Percentiles rank a stretch among this genome's conserved stretches.
Conservation (phyloP, 2,888 invertebrate genomes). For the Achlya flavicornis region DNA sequence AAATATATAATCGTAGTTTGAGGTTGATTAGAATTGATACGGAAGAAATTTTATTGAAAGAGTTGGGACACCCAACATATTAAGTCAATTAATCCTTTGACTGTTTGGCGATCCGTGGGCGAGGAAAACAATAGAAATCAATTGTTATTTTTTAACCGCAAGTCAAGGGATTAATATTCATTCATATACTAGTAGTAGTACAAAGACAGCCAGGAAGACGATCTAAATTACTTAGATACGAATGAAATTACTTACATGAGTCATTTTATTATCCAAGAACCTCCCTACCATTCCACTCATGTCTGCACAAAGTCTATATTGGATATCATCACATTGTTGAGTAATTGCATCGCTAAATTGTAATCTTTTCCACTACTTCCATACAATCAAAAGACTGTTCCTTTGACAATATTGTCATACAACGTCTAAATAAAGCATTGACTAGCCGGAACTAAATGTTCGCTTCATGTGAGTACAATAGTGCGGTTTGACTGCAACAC, state of each 20-base stretch:
- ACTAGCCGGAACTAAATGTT: conserved; percentile 69
- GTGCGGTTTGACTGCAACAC: conserved; percentile 69
- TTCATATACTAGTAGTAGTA: no score
- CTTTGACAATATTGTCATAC: conserved; percentile 2
- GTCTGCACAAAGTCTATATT: not conserved
- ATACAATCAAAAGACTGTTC: conserved; percentile 6
- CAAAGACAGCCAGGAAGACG: no score
- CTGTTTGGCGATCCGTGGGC: no score
- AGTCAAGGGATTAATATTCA: no score
- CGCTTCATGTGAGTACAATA: conserved; percentile 57
- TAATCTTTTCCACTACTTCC: conserved; percentile 5
- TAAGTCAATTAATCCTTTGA: no score
- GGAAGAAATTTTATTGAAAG: no score
- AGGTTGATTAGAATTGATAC: not conserved
- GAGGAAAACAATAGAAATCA: no score
- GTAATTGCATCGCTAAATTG: conserved; percentile 14
- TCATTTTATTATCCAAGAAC: conserved; percentile 2
- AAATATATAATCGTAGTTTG: not conserved
- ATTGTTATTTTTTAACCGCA: no score
- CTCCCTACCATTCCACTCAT: not conserved
- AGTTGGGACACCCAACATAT: no score
- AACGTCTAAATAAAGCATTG: conserved; percentile 13
- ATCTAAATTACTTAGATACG: not conserved
- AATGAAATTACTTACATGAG: not conserved
- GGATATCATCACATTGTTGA: not conserved